Conservation (phyloP, 2,113 vertebrate genomes). For the Edolisoma coerulescens region DNA sequence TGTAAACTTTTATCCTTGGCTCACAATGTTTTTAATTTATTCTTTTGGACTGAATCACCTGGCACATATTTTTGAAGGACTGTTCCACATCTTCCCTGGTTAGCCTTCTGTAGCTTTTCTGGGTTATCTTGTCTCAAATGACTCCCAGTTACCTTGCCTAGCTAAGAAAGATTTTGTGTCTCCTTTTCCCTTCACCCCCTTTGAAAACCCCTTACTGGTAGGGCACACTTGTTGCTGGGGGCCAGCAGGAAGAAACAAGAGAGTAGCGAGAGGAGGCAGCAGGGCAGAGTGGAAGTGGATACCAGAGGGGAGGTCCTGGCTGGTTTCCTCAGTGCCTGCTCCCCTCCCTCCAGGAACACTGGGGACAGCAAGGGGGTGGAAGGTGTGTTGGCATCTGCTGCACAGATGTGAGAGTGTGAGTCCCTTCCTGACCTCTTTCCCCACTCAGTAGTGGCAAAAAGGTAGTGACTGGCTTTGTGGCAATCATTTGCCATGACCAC, state of each 20-base stretch:
- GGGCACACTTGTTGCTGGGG: not conserved
- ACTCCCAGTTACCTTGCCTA: not conserved
- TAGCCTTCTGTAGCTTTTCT: not conserved
- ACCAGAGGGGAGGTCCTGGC: fast-evolving
- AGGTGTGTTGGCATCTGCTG: not conserved
- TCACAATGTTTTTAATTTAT: not conserved
- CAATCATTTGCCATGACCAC: not conserved
- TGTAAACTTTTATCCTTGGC: not conserved
- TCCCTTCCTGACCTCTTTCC: not conserved
- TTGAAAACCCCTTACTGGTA: not conserved
- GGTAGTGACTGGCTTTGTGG: not conserved
- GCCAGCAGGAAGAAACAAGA: not conserved
- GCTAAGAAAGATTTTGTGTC: not conserved
- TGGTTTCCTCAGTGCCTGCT: not conserved
- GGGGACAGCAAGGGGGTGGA: not conserved
- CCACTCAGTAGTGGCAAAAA: not conserved
- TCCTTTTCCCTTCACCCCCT: not conserved
- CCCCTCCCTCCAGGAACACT: not conserved
- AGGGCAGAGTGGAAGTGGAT: fast-evolving
- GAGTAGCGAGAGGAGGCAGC: not conserved
- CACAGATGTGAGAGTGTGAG: not conserved
- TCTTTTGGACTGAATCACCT: not conserved
- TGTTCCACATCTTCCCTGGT: not conserved
- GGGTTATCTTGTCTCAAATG: not conserved
- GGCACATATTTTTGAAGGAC: not conserved